Evolutionary conservation across 2,888 invertebrate species (phyloP).

Genomic region (Ophion obscuratus): DNA sequence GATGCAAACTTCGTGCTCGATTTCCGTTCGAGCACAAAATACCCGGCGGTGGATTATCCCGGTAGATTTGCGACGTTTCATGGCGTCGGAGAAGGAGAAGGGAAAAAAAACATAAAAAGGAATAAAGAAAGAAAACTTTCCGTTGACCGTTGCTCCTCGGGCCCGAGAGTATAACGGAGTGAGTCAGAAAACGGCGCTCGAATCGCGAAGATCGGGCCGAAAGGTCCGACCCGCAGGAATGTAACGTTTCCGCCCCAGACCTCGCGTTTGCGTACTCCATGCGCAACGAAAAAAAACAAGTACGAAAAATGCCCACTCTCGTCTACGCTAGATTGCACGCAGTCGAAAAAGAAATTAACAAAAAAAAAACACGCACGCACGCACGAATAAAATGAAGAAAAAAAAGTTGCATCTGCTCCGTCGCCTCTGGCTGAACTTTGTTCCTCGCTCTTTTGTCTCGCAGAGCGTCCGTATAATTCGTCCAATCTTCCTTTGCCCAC

Average conservation of each 20-base stretch:
- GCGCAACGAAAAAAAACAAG: neutral
- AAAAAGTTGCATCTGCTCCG: conserved; percentile 17
- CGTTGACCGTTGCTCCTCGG: conserved; percentile 75
- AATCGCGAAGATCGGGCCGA: conserved; percentile 58
- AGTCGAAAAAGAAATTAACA: neutral
- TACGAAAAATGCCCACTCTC: neutral
- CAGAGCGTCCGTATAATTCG: conserved; percentile 41
- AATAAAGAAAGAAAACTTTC: conserved; percentile 74
- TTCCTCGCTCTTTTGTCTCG: conserved; percentile 47
- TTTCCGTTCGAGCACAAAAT: neutral
- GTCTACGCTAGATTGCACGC: neutral
- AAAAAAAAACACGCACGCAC: neutral
- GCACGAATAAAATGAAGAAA: neutral
- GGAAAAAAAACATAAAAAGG: conserved; percentile 66
- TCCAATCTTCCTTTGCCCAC: conserved; percentile 51
- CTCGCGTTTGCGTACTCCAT: neutral
- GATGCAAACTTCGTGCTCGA: neutral
- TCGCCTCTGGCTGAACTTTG: conserved; percentile 44
- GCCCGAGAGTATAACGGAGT: conserved; percentile 53
- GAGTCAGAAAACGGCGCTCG: conserved; percentile 72
- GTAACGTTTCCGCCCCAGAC: conserved; percentile 39
- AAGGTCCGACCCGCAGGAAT: conserved; percentile 60
- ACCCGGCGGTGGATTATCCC: conserved; percentile 10
- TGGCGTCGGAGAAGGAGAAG: conserved; percentile 40
- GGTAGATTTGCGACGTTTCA: conserved; percentile 42